A percentile compares a stretch with the other conserved stretches of the same genome.
phyloP scores from a whole-genome alignment of 2,113 vertebrate species.

The Petrocephalus zakoni region DNA sequence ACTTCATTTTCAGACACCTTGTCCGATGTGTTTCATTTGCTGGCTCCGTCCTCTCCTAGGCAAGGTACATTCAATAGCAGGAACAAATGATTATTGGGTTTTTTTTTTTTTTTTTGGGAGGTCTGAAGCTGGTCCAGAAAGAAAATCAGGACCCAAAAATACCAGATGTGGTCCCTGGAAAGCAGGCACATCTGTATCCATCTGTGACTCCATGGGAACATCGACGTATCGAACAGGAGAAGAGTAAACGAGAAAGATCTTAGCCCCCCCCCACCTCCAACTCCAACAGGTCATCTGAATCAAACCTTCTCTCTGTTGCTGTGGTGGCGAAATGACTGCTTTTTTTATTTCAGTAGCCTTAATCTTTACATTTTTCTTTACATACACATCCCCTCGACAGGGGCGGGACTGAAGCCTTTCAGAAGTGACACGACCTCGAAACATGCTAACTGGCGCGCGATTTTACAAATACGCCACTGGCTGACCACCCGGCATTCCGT shows the following conservation, averaged over 20 bases:
- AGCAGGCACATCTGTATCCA: not conserved
- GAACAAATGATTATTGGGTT: not conserved
- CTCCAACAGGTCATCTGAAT: not conserved
- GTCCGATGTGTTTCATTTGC: not conserved
- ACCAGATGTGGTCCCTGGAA: not conserved
- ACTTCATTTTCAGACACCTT: not conserved
- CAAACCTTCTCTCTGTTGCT: not conserved
- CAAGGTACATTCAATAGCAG: not conserved
- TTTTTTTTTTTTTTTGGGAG: not conserved
- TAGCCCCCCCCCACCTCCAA: not conserved
- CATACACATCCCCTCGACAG: not conserved
- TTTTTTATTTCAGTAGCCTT: not conserved
- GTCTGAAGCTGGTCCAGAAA: not conserved
- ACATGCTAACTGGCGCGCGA: not conserved
- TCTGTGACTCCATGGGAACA: not conserved
- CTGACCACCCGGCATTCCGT: not conserved
- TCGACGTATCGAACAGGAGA: not conserved
- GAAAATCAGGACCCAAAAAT: not conserved
- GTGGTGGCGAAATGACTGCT: not conserved
- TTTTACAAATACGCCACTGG: not conserved
- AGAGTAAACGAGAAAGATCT: not conserved
- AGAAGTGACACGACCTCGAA: not conserved
- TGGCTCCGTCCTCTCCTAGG: not conserved
- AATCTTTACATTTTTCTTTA: not conserved
- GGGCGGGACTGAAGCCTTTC: not conserved